Conservation (phyloP, 2,113 vertebrate genomes). For the Microcebus lehilahytsara region DNA sequence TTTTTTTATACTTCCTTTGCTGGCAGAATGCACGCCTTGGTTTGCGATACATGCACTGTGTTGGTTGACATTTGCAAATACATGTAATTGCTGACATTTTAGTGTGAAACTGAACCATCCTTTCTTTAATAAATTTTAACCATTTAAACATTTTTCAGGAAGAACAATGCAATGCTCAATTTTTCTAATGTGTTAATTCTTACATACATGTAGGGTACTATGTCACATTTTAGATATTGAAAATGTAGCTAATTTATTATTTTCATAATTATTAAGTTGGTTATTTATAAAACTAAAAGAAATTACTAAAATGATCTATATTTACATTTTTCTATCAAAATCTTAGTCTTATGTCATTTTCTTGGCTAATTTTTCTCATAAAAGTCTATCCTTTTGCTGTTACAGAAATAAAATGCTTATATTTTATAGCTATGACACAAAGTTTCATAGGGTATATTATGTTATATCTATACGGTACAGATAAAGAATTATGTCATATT, state of each 20-base stretch:
- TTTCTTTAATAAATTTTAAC: not conserved
- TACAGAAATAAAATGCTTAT: not conserved
- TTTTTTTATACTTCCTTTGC: not conserved
- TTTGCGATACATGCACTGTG: not conserved
- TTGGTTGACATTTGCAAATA: not conserved
- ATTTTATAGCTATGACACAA: no score
- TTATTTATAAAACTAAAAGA: not conserved
- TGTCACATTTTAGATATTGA: not conserved
- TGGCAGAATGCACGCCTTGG: not conserved
- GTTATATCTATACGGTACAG: not conserved
- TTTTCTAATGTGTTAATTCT: not conserved
- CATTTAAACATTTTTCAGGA: not conserved
- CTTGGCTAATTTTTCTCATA: not conserved
- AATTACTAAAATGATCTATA: not conserved
- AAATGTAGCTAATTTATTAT: not conserved
- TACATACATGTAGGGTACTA: not conserved
- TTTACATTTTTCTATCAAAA: not conserved
- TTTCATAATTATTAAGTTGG: not conserved
- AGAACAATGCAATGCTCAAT: not conserved
- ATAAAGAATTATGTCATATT: not conserved
- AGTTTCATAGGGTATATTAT: no score
- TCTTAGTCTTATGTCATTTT: not conserved
- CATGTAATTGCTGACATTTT: not conserved
- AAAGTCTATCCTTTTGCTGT: not conserved
- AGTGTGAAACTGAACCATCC: not conserved